Evolutionary conservation across 2,797 vertebrate genomes (phyloP).

Genomic region (Cephalopachus bancanus): DNA sequence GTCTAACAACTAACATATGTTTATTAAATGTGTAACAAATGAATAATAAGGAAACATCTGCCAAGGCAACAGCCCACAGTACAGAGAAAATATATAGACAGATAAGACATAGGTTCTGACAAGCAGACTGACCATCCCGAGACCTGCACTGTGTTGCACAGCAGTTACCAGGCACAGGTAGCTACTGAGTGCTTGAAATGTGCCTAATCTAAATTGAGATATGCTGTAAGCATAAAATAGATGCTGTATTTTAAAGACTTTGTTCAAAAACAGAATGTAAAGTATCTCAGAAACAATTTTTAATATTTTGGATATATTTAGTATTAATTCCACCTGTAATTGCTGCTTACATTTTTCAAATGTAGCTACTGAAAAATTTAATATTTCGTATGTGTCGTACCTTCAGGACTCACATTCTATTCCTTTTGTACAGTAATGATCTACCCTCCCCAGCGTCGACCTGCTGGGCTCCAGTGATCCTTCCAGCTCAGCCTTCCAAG

Average conservation of each 20-base stretch:
- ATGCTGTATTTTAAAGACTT: not conserved
- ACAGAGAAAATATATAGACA: not conserved
- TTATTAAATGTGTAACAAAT: not conserved
- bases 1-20: not conserved
- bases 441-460: not conserved
- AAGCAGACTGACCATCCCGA: not conserved
- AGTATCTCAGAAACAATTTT: not conserved
- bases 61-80: not conserved
- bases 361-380: not conserved
- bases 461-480: too few species aligned
- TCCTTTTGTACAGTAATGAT: not conserved
- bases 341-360: not conserved
- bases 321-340: not conserved
- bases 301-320: not conserved
- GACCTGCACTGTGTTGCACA: fast-evolving
- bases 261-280: not conserved
- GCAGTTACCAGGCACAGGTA: fast-evolving
- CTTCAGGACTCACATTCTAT: not conserved
- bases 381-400: not conserved
- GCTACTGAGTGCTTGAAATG: not conserved
- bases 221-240: not conserved
- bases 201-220: not conserved
- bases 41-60: not conserved
- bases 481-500: too few species aligned
- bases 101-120: not conserved